A percentile compares a stretch with the other conserved stretches of the same genome.
These are phyloP conservation scores for Scaptomyza pallida DNA, from an alignment of 1,140 invertebrate genomes.

Conservation along the genomic window DNA sequence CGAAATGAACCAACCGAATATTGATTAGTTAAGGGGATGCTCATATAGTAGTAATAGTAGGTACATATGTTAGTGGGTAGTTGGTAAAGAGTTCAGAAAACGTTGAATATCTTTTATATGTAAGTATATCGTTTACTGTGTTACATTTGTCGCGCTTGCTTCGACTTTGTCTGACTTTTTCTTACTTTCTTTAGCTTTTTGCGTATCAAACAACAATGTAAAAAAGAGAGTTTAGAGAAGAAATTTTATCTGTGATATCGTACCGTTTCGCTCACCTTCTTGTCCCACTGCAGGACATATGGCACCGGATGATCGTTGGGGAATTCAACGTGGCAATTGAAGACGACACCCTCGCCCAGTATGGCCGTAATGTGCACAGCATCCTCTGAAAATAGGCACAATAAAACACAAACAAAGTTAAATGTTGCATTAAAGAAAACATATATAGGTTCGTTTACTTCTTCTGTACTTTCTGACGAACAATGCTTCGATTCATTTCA, in stretches of 20 bases:
- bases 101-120: conserved; percentile 32
- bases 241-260: conserved; percentile 87
- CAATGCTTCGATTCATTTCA: neutral
- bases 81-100: conserved; percentile 48
- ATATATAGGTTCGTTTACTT: neutral
- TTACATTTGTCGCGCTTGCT: conserved; percentile 41
- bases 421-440: neutral
- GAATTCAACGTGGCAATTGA: conserved; percentile 98
- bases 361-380: conserved; percentile 97
- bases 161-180: conserved; percentile 61
- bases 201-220: conserved; percentile 82
- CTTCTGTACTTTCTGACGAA: too few species aligned
- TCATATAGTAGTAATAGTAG: conserved; percentile 28
- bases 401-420: neutral
- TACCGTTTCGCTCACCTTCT: conserved; percentile 98
- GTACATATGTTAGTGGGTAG: conserved; percentile 40
- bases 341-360: conserved; percentile 96
- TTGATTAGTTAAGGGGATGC: conserved; percentile 51
- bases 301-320: conserved; percentile 96
- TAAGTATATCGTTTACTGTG: conserved; percentile 54
- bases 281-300: conserved; percentile 99
- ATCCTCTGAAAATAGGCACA: conserved; percentile 87
- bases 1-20: conserved; percentile 16
- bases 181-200: conserved; percentile 76
- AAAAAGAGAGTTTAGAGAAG: conserved; percentile 88